Percentiles rank a stretch among this genome's conserved stretches.
phyloP scores from a whole-genome alignment of 2,888 invertebrate species.

The Aporophyla nigra region DNA sequence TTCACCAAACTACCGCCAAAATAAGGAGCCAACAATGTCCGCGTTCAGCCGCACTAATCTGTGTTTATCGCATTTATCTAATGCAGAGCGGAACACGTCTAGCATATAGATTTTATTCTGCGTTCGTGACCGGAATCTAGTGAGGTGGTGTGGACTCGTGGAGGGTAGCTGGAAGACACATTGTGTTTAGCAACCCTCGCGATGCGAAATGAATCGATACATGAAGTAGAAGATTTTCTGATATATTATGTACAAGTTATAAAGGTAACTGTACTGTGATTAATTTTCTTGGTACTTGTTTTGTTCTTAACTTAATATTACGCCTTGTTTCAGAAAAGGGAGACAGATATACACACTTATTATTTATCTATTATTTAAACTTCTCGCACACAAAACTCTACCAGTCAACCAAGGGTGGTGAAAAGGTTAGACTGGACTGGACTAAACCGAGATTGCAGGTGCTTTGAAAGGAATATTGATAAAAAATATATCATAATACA shows the following conservation, averaged over 20 bases:
- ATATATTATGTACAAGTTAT: slow-evolving; percentile 28
- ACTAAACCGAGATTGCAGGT: no score
- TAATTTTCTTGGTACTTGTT: slow-evolving; percentile 10
- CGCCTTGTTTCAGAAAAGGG: neutral
- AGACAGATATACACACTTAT: no score
- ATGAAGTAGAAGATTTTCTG: slow-evolving; percentile 45
- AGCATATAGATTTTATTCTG: slow-evolving; percentile 74
- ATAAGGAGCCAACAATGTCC: slow-evolving; percentile 46
- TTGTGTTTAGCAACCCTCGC: slow-evolving; percentile 73
- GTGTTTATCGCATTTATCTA: slow-evolving; percentile 69
- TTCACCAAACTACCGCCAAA: slow-evolving; percentile 26
- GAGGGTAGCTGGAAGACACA: slow-evolving; percentile 71
- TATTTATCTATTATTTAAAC: no score
- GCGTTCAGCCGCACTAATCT: slow-evolving; percentile 62
- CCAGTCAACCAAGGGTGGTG: no score
- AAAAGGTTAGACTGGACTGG: no score
- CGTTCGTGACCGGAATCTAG: slow-evolving; percentile 73
- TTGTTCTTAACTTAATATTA: neutral
- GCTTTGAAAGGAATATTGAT: no score
- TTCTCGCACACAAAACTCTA: no score
- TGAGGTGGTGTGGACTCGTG: slow-evolving; percentile 51
- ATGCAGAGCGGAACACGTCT: slow-evolving; percentile 70
- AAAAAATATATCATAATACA: no score
- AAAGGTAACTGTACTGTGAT: slow-evolving; percentile 11
- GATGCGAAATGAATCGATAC: slow-evolving; percentile 66